These are phyloP conservation scores for Drosophila leonis DNA, from an alignment of 2,888 invertebrate species.

Conservation along the genomic window DNA sequence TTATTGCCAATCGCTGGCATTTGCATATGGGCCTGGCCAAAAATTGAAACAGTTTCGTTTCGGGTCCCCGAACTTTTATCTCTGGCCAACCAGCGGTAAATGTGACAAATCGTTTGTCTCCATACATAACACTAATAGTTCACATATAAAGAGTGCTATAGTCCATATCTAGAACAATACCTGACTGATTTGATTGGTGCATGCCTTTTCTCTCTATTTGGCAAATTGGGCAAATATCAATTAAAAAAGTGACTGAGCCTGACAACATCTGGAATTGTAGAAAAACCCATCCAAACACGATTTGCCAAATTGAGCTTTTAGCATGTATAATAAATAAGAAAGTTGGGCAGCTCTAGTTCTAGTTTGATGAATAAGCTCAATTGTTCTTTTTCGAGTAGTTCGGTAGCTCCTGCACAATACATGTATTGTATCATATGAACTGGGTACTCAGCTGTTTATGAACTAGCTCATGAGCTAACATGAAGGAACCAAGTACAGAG, in stretches of 20 bases:
- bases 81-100: conserved; percentile 20
- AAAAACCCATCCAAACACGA: not conserved
- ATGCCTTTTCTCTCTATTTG: not conserved
- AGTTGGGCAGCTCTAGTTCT: not conserved
- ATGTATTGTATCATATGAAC: not conserved
- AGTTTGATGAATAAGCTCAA: not conserved
- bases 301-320: not conserved
- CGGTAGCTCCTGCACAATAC: not conserved
- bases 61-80: conserved; percentile 5
- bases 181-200: not conserved
- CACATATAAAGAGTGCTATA: not conserved
- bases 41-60: conserved; percentile 10
- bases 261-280: not conserved
- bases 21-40: conserved; percentile 22
- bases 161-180: not conserved
- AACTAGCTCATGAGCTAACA: not conserved
- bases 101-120: conserved; percentile 41
- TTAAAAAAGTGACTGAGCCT: not conserved
- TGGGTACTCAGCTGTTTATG: not conserved
- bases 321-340: not conserved
- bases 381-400: not conserved
- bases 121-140: conserved; percentile 6
- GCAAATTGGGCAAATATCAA: not conserved
- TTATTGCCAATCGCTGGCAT: conserved; percentile 15
- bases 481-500: not conserved